Percentiles rank a stretch among this genome's conserved stretches.
Evolutionary conservation across 2,797 vertebrate species (phyloP).

Genomic region (Gadopsis marmoratus): DNA sequence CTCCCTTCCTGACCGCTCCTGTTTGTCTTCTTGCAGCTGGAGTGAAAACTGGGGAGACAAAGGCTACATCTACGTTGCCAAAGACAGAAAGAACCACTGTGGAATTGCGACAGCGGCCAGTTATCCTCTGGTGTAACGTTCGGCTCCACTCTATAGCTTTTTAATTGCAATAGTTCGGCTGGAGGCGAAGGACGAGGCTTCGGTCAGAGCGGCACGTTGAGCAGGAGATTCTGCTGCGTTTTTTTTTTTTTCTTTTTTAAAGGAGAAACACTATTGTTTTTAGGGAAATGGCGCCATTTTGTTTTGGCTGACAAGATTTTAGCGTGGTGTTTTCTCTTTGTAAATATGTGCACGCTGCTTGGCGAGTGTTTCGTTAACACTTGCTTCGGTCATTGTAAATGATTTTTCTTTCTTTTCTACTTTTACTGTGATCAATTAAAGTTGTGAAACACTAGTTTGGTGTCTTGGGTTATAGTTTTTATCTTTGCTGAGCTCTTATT

Average conservation of each 20-base stretch:
- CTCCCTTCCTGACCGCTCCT: not conserved
- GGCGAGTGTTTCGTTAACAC: constrained; percentile 49
- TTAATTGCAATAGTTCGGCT: constrained; percentile 36
- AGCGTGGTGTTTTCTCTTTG: constrained; percentile 69
- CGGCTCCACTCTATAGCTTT: constrained; percentile 9
- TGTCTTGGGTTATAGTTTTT: not conserved
- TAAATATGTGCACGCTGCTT: constrained; percentile 80
- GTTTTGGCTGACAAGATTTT: constrained; percentile 59
- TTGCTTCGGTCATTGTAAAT: constrained; percentile 71
- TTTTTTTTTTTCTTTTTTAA: not conserved
- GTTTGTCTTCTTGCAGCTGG: constrained; percentile 87
- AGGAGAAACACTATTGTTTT: constrained; percentile 66
- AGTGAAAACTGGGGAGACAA: constrained; percentile 90
- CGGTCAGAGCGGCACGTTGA: not conserved
- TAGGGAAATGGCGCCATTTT: constrained; percentile 70
- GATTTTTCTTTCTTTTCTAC: constrained; percentile 60
- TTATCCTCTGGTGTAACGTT: constrained; percentile 89
- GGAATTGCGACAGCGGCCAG: constrained; percentile 95
- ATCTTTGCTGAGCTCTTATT: not conserved
- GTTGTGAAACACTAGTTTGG: constrained; percentile 67
- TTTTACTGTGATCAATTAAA: constrained; percentile 81
- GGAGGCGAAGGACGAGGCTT: constrained; percentile 23
- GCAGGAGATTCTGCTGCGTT: constrained; percentile 43
- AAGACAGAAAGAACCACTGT: constrained; percentile 93
- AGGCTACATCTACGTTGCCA: constrained; percentile 93